phyloP scores from a whole-genome alignment of 2,113 vertebrate species.

The Danionella cerebrum region DNA sequence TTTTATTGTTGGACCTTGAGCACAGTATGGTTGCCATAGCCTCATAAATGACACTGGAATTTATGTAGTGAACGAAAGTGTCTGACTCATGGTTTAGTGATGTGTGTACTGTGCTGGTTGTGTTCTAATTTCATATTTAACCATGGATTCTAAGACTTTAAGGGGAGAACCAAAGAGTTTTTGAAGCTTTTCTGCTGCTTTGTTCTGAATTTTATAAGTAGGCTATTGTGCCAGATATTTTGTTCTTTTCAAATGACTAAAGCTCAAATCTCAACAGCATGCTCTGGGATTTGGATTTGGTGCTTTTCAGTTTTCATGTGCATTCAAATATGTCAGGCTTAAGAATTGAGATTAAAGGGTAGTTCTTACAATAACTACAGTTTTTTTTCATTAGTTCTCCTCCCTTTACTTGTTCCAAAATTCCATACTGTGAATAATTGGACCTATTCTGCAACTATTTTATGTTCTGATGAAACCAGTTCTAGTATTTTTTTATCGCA shows the following conservation, averaged over 20 bases:
- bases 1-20: slow-evolving; percentile 54
- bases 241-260: background rate
- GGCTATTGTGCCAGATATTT: background rate
- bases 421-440: too few relatives aligned
- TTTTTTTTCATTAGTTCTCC: too few relatives aligned
- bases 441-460: too few relatives aligned
- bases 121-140: slow-evolving; percentile 50
- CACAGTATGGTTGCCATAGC: slow-evolving; percentile 23
- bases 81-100: slow-evolving; percentile 55
- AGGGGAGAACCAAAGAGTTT: background rate
- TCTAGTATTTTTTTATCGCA: too few relatives aligned
- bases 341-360: background rate
- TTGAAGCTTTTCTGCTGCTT: background rate
- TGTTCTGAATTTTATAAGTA: background rate
- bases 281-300: background rate
- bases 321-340: background rate
- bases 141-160: slow-evolving; percentile 6
- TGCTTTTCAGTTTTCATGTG: background rate
- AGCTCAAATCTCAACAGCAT: background rate
- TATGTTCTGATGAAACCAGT: too few relatives aligned
- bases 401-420: too few relatives aligned
- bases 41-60: slow-evolving; percentile 48
- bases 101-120: slow-evolving; percentile 43
- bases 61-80: slow-evolving; percentile 37
- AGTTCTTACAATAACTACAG: too few relatives aligned